phyloP scores from a whole-genome alignment of 2,113 vertebrate genomes.

The Oryzias curvinotus region DNA sequence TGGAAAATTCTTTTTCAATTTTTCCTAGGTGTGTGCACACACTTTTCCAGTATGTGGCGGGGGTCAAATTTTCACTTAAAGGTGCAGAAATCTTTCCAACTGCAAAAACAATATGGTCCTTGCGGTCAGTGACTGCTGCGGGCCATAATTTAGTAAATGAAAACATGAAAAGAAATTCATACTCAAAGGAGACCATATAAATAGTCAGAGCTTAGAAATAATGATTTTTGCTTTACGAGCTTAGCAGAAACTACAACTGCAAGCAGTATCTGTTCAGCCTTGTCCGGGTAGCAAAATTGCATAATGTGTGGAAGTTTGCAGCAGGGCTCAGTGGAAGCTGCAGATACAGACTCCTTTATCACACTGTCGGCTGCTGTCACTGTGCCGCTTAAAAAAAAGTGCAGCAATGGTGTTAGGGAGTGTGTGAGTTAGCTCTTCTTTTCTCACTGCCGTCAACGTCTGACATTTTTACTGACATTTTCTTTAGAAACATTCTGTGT shows the following conservation, averaged over 20 bases:
- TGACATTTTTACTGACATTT: slow-evolving; percentile 8
- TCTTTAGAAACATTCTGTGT: slow-evolving; percentile 7
- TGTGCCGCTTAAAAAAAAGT: not conserved
- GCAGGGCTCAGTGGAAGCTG: slow-evolving; percentile 30
- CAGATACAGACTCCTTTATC: slow-evolving; percentile 28
- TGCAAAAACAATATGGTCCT: no score
- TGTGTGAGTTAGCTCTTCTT: not conserved
- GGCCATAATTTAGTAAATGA: no score
- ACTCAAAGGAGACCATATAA: not conserved
- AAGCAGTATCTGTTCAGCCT: slow-evolving; percentile 23
- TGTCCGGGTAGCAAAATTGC: slow-evolving; percentile 33
- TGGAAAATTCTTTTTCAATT: no score
- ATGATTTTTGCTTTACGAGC: slow-evolving; percentile 38
- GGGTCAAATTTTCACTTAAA: no score
- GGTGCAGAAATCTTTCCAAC: no score
- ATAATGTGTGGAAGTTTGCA: slow-evolving; percentile 29
- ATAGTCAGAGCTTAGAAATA: slow-evolving; percentile 33
- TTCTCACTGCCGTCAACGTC: not conserved
- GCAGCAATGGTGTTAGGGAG: not conserved
- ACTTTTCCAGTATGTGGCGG: no score
- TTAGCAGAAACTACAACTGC: slow-evolving; percentile 42
- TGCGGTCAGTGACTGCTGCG: no score
- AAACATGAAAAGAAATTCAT: not conserved
- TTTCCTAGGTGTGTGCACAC: no score
- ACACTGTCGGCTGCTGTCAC: slow-evolving; percentile 3